Evolutionary conservation across 23 tunicate species (phyloP).

Genomic region (Oikopleura dioica): DNA sequence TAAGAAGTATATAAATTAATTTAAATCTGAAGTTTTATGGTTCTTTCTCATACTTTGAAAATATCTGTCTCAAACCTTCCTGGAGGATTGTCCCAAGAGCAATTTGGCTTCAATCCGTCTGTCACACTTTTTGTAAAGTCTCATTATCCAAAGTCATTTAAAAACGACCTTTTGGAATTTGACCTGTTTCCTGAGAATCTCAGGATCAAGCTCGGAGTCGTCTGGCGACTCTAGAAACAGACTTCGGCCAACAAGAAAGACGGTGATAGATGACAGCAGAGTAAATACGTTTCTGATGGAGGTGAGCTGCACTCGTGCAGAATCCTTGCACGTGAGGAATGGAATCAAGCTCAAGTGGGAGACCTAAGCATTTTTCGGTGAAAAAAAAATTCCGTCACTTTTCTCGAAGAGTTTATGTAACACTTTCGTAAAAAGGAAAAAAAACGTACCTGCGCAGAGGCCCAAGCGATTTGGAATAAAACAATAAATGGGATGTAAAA

Average conservation of each 20-base stretch:
- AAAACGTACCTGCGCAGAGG: neutral
- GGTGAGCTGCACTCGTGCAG: neutral
- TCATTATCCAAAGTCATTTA: no score
- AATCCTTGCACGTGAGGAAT: neutral
- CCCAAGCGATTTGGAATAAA: neutral
- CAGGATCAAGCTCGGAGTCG: neutral
- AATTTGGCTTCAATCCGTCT: no score
- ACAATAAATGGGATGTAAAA: neutral
- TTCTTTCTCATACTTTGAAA: no score
- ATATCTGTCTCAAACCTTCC: no score
- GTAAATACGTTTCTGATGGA: neutral
- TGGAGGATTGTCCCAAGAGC: no score
- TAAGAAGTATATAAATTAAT: no score
- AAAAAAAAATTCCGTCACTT: neutral
- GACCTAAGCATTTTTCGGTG: no score
- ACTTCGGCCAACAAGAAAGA: neutral
- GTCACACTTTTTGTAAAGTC: no score
- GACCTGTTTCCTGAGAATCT: no score
- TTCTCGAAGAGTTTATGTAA: neutral
- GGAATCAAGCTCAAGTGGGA: no score
- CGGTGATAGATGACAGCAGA: neutral
- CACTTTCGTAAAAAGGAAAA: neutral
- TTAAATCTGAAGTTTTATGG: no score
- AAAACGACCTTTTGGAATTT: no score
- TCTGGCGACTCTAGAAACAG: neutral